A percentile compares a stretch with the other conserved stretches of the same genome.
Evolutionary conservation across 1,140 invertebrate genomes (phyloP).

Genomic region (Atta cephalotes): DNA sequence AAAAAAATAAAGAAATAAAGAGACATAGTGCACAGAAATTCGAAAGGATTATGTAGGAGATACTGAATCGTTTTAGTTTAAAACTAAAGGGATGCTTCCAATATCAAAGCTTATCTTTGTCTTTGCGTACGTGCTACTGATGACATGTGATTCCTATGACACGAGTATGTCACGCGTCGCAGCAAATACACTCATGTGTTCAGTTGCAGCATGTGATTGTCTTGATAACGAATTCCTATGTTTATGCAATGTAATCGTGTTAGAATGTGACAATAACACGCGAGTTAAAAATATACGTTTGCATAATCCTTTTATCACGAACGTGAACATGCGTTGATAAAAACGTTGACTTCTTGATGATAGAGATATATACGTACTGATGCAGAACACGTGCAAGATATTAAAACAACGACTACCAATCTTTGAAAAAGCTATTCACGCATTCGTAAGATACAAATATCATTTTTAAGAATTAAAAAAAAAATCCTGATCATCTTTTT

Average conservation of each 20-base stretch:
- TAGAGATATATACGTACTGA: not conserved
- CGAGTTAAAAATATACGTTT: not conserved
- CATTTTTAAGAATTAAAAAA: not conserved
- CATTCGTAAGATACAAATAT: not conserved
- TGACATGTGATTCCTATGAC: not conserved
- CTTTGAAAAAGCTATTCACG: not conserved
- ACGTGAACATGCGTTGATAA: not conserved
- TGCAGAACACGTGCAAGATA: not conserved
- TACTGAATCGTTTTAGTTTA: slow-evolving; percentile 48
- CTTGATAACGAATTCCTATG: slow-evolving; percentile 30
- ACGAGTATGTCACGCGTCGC: slow-evolving; percentile 24
- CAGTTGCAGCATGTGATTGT: slow-evolving; percentile 13
- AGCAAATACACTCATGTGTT: slow-evolving; percentile 34
- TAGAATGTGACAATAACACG: not conserved
- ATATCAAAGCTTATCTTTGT: slow-evolving; percentile 29
- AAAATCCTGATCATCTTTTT: not conserved
- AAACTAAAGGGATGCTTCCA: slow-evolving; percentile 22
- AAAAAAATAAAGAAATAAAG: not conserved
- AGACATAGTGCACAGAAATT: not conserved
- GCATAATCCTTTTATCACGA: slow-evolving; percentile 7
- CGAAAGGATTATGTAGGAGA: not conserved
- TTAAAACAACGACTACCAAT: slow-evolving; percentile 11
- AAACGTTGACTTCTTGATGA: not conserved
- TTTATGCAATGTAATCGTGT: slow-evolving; percentile 16
- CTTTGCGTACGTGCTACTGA: slow-evolving; percentile 1